Percentiles rank a stretch among this genome's conserved stretches.
phyloP scores from a whole-genome alignment of 2,888 invertebrate species.

The Aricia artaxerxes region DNA sequence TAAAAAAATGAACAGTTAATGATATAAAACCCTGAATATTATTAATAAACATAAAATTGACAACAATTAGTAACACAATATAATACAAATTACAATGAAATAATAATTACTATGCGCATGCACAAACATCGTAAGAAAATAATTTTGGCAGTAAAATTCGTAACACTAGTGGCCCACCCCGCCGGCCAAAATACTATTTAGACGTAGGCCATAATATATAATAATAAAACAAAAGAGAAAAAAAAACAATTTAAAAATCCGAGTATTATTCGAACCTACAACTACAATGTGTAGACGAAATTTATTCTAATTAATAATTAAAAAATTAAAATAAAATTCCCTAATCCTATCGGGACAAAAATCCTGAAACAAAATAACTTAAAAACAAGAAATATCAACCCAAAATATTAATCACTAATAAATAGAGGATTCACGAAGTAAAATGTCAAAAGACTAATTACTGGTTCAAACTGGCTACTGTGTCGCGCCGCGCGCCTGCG shows the following conservation, averaged over 20 bases:
- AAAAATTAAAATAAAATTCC: conserved; percentile 80
- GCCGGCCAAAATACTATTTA: conserved; percentile 78
- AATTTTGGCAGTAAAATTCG: conserved; percentile 81
- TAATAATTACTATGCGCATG: conserved; percentile 80
- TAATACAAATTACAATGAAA: conserved; percentile 77
- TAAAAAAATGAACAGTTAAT: conserved; percentile 72
- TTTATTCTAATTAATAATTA: conserved; percentile 74
- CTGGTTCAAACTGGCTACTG: conserved; percentile 50
- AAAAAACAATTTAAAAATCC: conserved; percentile 72
- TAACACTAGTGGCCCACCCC: conserved; percentile 78
- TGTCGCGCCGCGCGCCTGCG: neutral
- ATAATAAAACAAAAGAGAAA: conserved; percentile 65
- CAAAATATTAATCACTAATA: conserved; percentile 79
- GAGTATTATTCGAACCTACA: conserved; percentile 77
- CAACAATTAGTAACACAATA: conserved; percentile 78
- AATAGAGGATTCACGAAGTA: conserved; percentile 77
- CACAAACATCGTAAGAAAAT: conserved; percentile 80
- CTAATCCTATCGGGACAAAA: conserved; percentile 81
- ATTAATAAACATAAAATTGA: conserved; percentile 74
- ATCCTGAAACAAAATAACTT: conserved; percentile 80
- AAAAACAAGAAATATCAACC: conserved; percentile 80
- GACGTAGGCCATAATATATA: conserved; percentile 76
- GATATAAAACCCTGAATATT: conserved; percentile 79
- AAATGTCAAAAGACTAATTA: conserved; percentile 63
- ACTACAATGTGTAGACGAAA: conserved; percentile 70